Evolutionary conservation across 1,140 invertebrate species (phyloP).

Genomic region (Araneus ventricosus): DNA sequence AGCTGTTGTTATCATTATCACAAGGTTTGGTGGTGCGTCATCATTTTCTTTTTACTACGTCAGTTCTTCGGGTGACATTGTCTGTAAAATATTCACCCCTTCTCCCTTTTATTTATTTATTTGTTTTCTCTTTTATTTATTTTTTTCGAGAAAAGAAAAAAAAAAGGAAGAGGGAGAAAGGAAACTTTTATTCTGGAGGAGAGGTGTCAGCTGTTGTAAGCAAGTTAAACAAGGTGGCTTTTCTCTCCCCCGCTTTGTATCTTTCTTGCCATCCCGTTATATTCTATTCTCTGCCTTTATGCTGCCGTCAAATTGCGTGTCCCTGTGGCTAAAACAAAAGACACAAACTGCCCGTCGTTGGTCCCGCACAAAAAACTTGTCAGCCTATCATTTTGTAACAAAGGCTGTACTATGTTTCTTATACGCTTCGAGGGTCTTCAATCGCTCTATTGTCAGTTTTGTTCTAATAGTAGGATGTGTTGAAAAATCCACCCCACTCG

Average conservation of each 20-base stretch:
- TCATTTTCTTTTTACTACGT: constrained; percentile 69
- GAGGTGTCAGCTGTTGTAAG: constrained; percentile 73
- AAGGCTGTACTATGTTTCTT: not conserved
- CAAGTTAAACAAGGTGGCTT: constrained; percentile 72
- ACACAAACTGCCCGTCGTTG: not conserved
- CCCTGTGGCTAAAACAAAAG: constrained; percentile 48
- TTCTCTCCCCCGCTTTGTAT: constrained; percentile 23
- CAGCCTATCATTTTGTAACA: not conserved
- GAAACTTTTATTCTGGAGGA: constrained; percentile 41
- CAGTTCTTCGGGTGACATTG: constrained; percentile 65
- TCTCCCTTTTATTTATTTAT: constrained; percentile 17
- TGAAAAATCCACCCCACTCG: too few species aligned
- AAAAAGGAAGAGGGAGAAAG: not conserved
- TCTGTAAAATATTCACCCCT: constrained; percentile 73
- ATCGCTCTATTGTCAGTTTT: too few species aligned
- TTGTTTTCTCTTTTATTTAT: constrained; percentile 27
- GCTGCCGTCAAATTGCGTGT: constrained; percentile 62
- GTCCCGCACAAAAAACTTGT: not conserved
- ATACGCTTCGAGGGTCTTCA: too few species aligned
- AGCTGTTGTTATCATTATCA: constrained; percentile 62
- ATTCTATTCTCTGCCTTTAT: constrained; percentile 36
- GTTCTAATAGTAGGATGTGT: too few species aligned
- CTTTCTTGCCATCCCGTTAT: not conserved
- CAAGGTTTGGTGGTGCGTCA: constrained; percentile 67
- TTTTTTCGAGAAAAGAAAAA: constrained; percentile 42